A percentile compares a stretch with the other conserved stretches of the same genome.
Conservation (phyloP, 30 jellyfish, hydroid and myxozoan species). For the Rhopilema esculentum region DNA sequence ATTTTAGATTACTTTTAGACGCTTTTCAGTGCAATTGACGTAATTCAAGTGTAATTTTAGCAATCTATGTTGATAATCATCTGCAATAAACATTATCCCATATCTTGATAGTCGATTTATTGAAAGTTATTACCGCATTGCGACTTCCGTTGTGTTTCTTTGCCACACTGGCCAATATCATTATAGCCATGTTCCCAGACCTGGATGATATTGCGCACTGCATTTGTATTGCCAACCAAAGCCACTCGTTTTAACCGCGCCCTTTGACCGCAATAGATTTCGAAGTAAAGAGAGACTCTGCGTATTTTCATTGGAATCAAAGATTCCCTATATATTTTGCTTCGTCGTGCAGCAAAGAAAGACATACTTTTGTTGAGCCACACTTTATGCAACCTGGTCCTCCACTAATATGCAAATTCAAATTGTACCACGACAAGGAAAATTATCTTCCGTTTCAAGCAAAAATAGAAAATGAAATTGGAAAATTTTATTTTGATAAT, state of each 20-base stretch:
- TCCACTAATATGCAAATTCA: no score
- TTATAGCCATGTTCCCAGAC: background rate
- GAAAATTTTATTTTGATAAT: no score
- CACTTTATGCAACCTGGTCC: no score
- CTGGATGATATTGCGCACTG: background rate
- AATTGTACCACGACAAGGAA: no score
- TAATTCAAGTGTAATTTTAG: background rate
- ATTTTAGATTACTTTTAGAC: background rate
- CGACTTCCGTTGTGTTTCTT: background rate
- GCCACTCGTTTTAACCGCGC: background rate
- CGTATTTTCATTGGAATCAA: no score
- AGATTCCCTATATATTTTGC: no score
- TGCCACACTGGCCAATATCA: background rate
- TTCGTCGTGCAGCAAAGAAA: no score
- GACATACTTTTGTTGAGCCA: no score
- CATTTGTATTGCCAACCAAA: background rate
- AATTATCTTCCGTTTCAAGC: no score
- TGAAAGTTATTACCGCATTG: background rate
- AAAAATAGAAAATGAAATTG: no score
- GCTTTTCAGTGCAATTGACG: background rate
- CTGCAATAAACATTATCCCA: background rate
- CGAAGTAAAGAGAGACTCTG: no score
- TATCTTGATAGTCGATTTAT: background rate
- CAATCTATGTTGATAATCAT: background rate
- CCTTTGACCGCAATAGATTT: background rate